Base-by-base conservation (phyloP, 2,888 invertebrate species). In the Unio pictorum region DNA sequence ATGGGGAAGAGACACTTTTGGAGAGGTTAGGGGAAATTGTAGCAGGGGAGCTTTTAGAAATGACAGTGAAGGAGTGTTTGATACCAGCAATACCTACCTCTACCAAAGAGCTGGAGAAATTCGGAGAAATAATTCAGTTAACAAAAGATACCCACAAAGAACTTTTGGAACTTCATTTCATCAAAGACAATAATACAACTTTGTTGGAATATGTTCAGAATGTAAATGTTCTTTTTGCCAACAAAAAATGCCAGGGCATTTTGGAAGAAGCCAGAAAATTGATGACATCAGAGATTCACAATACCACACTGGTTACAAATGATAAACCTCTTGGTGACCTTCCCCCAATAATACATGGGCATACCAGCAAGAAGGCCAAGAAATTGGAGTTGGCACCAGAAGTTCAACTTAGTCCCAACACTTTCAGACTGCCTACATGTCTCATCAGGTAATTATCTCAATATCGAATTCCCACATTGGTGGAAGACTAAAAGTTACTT, bases 211-310 rank as follows among this genome's bases (percentile, higher is more conserved):
- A 95, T 86, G 92, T 94, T 3, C 92, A 93, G 45, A 93, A 95
- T 88, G 93, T 95, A 70, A 94, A 95, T 86, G 91, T 93, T 7
- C 90, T 95, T 55, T 96, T 95, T 89, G 93, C 95, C 55, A 93
- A 94, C 84, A 95, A 94, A 84, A 93, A 94, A 67, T 94, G 94
- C 79, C 93, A 93, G 82, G 92, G 93, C 78, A 93, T 95, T 75
- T 89, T 95, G 68, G 92, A 93, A 69, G 92, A 91, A 65, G 95
- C 96, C 0, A 91, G 94, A 57, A 91, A 90, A 72, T 93, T 96
- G 62, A 95, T 96, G 93, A 92, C 93, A 67, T 94, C 94, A 85
- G 95, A 96, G 89, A 92, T 96, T 67, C 95, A 96, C 88, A 93
- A 93, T 76, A 93, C 92, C 85, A 91, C 92, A 1, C 67, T 76